Percentiles rank a stretch among this genome's conserved stretches.
Conservation (phyloP, 2,113 vertebrate genomes). For the Amphiprion ocellaris region DNA sequence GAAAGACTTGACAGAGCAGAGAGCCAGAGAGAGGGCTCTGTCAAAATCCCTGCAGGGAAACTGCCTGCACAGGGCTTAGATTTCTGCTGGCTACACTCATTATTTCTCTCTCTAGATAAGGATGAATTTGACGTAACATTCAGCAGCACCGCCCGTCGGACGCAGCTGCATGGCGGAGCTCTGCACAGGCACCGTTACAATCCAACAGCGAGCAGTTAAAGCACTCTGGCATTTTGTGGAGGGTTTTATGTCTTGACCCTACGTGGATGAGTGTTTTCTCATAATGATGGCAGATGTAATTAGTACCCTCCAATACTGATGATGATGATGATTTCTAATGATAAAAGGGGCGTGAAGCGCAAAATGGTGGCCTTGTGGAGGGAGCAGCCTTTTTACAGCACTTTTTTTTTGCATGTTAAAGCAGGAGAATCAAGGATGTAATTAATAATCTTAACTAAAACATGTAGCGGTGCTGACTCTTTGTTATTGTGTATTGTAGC, state of each 20-base stretch:
- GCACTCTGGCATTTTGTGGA: conserved; percentile 1
- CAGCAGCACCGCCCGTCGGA: conserved; percentile 55
- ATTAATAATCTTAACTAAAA: too few species aligned
- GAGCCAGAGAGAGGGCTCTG: conserved; percentile 57
- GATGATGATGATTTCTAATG: conserved; percentile 12
- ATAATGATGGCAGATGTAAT: conserved; percentile 9
- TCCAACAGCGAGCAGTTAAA: conserved; percentile 21
- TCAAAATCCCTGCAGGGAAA: conserved; percentile 74
- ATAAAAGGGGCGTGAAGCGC: background rate
- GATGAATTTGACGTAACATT: conserved; percentile 71
- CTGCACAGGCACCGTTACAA: conserved; percentile 36
- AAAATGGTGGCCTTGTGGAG: background rate
- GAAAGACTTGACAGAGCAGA: conserved; percentile 57
- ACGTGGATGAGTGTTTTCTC: conserved; percentile 1
- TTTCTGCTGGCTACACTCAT: conserved; percentile 71
- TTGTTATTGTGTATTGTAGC: too few species aligned
- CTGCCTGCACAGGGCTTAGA: conserved; percentile 62
- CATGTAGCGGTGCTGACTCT: too few species aligned
- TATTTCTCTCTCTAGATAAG: conserved; percentile 73
- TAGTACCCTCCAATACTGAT: background rate
- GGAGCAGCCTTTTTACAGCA: background rate
- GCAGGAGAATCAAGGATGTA: background rate
- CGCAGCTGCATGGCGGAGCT: conserved; percentile 28
- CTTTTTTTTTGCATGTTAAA: background rate
- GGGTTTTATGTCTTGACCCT: conserved; percentile 25